Percentiles rank a stretch among this genome's conserved stretches.
phyloP scores from a whole-genome alignment of 2,113 vertebrate genomes.

The Ascaphus truei region DNA sequence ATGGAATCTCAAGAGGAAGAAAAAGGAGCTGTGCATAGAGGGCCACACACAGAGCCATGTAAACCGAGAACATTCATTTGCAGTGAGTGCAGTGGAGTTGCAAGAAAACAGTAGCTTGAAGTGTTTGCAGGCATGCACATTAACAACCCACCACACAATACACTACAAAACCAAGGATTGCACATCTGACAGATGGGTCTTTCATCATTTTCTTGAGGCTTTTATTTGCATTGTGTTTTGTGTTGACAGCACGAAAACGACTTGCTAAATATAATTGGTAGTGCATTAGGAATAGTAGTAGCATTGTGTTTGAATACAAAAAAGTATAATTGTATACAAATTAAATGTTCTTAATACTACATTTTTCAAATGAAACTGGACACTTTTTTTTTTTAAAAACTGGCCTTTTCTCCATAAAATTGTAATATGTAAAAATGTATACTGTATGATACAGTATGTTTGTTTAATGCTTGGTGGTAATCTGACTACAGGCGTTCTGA shows the following conservation, averaged over 20 bases:
- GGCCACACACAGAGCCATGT: constrained; percentile 48
- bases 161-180: too few species aligned
- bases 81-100: constrained; percentile 26
- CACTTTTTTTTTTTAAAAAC: not conserved
- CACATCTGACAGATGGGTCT: too few species aligned
- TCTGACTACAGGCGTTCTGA: not conserved
- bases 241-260: not conserved
- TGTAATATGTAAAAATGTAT: too few species aligned
- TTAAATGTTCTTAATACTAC: not conserved
- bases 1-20: not conserved
- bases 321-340: not conserved
- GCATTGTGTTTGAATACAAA: not conserved
- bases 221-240: not conserved
- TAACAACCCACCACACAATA: too few species aligned
- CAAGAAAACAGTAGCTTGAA: not conserved
- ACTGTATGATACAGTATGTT: too few species aligned
- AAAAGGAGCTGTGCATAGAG: not conserved
- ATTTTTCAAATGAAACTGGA: not conserved
- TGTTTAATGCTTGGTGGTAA: too few species aligned
- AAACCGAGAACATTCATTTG: constrained; percentile 22
- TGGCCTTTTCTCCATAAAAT: too few species aligned
- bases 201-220: not conserved
- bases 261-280: not conserved
- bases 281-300: not conserved
- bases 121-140: too few species aligned